Conservation (phyloP, 2,797 vertebrate species). For the Cuculus canorus region DNA sequence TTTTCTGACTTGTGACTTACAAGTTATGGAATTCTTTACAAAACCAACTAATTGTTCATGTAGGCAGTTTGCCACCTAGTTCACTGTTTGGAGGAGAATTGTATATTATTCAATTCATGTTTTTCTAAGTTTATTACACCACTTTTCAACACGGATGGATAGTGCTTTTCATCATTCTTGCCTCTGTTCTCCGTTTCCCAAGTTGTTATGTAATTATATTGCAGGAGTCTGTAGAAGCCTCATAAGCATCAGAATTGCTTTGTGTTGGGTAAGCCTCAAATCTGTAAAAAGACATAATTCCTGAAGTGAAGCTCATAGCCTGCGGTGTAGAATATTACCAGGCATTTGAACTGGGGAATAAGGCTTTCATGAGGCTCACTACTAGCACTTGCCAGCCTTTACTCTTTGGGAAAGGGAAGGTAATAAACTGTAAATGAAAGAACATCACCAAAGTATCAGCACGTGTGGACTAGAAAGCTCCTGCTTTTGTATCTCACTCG, state of each 20-base stretch:
- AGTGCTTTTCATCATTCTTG: neutral
- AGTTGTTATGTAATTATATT: neutral
- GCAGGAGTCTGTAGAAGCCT: neutral
- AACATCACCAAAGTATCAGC: neutral
- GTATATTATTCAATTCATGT: neutral
- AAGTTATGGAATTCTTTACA: neutral
- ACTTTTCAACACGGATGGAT: neutral
- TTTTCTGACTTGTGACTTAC: neutral
- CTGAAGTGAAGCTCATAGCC: neutral
- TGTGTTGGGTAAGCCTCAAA: neutral
- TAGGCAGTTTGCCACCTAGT: neutral
- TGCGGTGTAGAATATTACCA: accelerated
- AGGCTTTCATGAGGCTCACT: neutral
- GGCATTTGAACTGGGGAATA: neutral
- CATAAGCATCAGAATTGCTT: neutral
- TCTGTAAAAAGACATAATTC: neutral
- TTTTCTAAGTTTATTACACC: neutral
- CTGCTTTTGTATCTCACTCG: neutral
- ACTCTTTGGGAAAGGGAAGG: neutral
- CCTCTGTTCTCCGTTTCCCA: neutral
- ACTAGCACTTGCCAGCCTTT: neutral
- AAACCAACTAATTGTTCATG: neutral
- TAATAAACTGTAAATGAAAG: neutral
- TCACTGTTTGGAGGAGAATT: neutral
- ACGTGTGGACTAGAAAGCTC: neutral